These are phyloP conservation scores for Cryptoprocta ferox DNA, from an alignment of 2,797 vertebrate species.

Conservation along the genomic window DNA sequence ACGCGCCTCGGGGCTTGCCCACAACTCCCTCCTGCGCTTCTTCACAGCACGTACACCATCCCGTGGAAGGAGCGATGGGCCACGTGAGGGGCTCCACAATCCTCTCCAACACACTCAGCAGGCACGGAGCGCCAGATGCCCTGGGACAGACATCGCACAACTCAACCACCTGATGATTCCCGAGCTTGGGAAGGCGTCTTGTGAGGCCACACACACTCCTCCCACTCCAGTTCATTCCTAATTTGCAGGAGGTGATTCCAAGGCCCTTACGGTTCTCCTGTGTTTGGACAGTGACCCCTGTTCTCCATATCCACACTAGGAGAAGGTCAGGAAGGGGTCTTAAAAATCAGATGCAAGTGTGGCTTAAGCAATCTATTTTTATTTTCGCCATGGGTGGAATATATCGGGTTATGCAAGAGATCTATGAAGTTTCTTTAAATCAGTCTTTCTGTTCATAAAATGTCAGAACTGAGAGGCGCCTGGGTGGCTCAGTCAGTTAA, in stretches of 20 bases:
- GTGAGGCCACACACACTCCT: not conserved
- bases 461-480: not conserved
- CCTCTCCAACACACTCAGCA: not conserved
- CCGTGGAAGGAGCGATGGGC: not conserved
- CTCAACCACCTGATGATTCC: not conserved
- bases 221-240: not conserved
- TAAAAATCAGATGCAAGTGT: not conserved
- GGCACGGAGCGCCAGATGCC: not conserved
- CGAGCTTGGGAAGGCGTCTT: not conserved
- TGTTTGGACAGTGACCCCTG: not conserved
- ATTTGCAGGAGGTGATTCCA: not conserved
- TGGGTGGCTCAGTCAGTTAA: too few relatives aligned
- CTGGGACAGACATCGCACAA: not conserved
- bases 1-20: not conserved
- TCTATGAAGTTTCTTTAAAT: not conserved
- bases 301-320: not conserved
- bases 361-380: slow-evolving; percentile 16
- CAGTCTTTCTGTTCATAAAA: slow-evolving; percentile 47
- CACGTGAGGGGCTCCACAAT: not conserved
- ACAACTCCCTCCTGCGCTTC: not conserved
- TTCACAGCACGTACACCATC: not conserved
- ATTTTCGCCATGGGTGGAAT: not conserved
- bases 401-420: not conserved
- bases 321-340: not conserved
- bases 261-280: not conserved